Percentiles rank a stretch among this genome's conserved stretches.
Conservation (phyloP, 2,888 invertebrate genomes). For the Eupithecia exiguata region DNA sequence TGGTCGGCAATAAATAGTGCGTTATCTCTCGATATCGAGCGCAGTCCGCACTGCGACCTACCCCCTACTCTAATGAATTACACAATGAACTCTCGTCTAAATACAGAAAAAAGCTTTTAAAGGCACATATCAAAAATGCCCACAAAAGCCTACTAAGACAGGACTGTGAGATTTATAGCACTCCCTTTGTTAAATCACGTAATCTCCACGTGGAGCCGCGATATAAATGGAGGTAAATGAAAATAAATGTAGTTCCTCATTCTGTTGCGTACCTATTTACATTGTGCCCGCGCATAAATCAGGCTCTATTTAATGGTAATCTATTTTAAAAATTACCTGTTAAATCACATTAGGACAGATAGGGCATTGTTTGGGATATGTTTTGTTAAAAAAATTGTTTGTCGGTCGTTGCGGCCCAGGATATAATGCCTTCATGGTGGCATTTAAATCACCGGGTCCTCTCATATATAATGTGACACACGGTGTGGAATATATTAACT, state of each 20-base stretch:
- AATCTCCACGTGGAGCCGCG: conserved; percentile 83
- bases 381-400: conserved; percentile 75
- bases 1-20: conserved; percentile 76
- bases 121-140: conserved; percentile 84
- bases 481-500: conserved; percentile 51
- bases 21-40: conserved; percentile 82
- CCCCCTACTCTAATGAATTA: conserved; percentile 83
- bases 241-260: conserved; percentile 84
- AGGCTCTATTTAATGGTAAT: conserved; percentile 76
- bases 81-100: conserved; percentile 84
- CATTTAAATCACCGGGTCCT: conserved; percentile 67
- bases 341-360: conserved; percentile 83
- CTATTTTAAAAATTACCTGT: conserved; percentile 82
- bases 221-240: conserved; percentile 83
- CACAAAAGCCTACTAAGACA: conserved; percentile 84
- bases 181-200: conserved; percentile 83
- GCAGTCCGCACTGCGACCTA: conserved; percentile 74
- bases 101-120: conserved; percentile 85
- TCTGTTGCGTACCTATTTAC: conserved; percentile 80
- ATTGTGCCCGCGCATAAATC: conserved; percentile 76
- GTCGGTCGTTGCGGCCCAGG: conserved; percentile 68
- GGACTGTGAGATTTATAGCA: conserved; percentile 80
- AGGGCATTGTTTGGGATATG: conserved; percentile 78
- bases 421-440: conserved; percentile 81
- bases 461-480: conserved; percentile 57